Evolutionary conservation across 1,140 invertebrate genomes (phyloP).

Genomic region (Colletes gigas): DNA sequence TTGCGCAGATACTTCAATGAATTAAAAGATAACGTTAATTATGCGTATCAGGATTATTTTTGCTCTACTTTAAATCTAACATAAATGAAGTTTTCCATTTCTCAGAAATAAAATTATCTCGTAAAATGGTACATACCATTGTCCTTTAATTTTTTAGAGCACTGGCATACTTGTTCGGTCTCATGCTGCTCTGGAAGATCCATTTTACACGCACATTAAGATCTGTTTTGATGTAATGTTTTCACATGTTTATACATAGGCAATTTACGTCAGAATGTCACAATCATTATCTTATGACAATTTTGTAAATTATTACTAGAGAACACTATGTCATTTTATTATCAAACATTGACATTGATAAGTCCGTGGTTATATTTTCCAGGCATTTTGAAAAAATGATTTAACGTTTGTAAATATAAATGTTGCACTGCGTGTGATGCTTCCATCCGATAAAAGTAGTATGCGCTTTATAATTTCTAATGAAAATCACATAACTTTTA

Average conservation of each 20-base stretch:
- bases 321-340: slow-evolving; percentile 53
- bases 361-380: slow-evolving; percentile 59
- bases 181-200: slow-evolving; percentile 37
- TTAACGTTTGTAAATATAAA: background rate
- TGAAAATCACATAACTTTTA: background rate
- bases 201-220: slow-evolving; percentile 40
- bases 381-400: slow-evolving; percentile 33
- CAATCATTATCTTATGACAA: slow-evolving; percentile 21
- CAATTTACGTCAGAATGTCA: slow-evolving; percentile 20
- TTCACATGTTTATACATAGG: slow-evolving; percentile 23
- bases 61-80: background rate
- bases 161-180: slow-evolving; percentile 33
- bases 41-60: background rate
- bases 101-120: background rate
- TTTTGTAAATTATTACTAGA: slow-evolving; percentile 29
- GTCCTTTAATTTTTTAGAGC: slow-evolving; percentile 11
- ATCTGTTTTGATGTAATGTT: slow-evolving; percentile 18
- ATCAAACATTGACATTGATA: slow-evolving; percentile 57
- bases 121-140: slow-evolving; percentile 37
- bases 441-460: background rate
- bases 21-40: background rate
- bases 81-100: background rate
- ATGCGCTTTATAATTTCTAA: slow-evolving; percentile 14
- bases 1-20: background rate
- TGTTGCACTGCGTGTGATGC: background rate